A percentile compares a stretch with the other conserved stretches of the same genome.
These are phyloP conservation scores for Leuciscus idus DNA, from an alignment of 2,113 vertebrate genomes.

Conservation along the genomic window DNA sequence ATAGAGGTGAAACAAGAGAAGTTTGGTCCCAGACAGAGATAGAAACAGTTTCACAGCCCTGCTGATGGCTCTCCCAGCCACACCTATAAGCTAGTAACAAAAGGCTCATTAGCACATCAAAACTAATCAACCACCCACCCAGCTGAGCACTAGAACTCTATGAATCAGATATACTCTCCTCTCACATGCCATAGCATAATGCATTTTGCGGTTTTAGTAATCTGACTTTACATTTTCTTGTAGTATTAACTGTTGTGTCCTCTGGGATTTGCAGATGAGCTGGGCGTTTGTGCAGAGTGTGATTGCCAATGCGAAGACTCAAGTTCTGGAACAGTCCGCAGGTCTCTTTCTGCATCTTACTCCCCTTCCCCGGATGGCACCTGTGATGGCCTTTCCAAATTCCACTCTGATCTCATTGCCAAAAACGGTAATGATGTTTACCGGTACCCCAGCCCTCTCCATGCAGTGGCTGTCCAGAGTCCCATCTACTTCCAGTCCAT, in stretches of 20 bases:
- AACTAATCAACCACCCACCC: conserved; percentile 53
- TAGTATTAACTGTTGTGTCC: conserved; percentile 36
- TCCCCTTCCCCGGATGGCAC: conserved; percentile 78
- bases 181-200: background rate
- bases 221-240: background rate
- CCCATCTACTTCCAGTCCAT: conserved; percentile 84
- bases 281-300: conserved; percentile 82
- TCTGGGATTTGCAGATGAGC: conserved; percentile 78
- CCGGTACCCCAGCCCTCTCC: conserved; percentile 89
- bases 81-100: conserved; percentile 57
- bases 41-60: conserved; percentile 52
- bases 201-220: background rate
- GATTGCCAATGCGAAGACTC: conserved; percentile 81
- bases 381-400: conserved; percentile 84
- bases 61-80: conserved; percentile 53
- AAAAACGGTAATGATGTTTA: conserved; percentile 86
- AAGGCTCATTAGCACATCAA: conserved; percentile 61
- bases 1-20: conserved; percentile 43
- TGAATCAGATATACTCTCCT: conserved; percentile 11
- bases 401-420: conserved; percentile 86
- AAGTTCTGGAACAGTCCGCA: conserved; percentile 67
- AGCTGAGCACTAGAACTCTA: conserved; percentile 18
- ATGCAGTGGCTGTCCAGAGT: conserved; percentile 88
- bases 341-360: conserved; percentile 79
- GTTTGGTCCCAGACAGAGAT: conserved; percentile 33